Evolutionary conservation across 2,113 vertebrate genomes (phyloP).

Genomic region (Gymnorhina tibicen): DNA sequence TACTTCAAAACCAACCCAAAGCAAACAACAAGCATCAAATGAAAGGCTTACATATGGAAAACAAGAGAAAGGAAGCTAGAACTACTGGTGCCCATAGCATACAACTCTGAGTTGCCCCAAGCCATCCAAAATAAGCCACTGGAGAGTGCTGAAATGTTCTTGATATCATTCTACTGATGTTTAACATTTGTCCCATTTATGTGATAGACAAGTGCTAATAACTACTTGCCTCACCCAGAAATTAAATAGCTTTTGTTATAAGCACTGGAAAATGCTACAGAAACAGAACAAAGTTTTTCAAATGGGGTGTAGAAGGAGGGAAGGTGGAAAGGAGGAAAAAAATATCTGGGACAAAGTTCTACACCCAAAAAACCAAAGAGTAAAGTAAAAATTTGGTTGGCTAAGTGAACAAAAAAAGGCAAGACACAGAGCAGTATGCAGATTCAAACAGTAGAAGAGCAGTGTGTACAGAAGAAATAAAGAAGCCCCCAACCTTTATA

Average conservation of each 20-base stretch:
- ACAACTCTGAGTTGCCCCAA: not conserved
- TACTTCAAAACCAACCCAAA: not conserved
- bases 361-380: not conserved
- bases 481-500: not conserved
- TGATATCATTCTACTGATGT: not conserved
- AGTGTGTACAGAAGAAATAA: not conserved
- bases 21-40: not conserved
- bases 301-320: no score
- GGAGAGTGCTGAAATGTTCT: not conserved
- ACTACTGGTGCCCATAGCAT: not conserved
- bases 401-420: not conserved
- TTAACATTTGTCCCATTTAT: not conserved
- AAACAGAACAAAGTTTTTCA: not conserved
- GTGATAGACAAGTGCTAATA: not conserved
- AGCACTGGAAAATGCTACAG: not conserved
- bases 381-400: not conserved
- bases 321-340: not conserved
- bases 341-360: not conserved
- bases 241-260: not conserved
- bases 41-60: not conserved
- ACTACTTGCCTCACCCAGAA: not conserved
- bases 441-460: rapidly evolving
- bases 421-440: not conserved
- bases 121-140: not conserved
- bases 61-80: not conserved